These are phyloP conservation scores for Drosophila prolongata DNA, from an alignment of 2,888 invertebrate species.

Conservation along the genomic window DNA sequence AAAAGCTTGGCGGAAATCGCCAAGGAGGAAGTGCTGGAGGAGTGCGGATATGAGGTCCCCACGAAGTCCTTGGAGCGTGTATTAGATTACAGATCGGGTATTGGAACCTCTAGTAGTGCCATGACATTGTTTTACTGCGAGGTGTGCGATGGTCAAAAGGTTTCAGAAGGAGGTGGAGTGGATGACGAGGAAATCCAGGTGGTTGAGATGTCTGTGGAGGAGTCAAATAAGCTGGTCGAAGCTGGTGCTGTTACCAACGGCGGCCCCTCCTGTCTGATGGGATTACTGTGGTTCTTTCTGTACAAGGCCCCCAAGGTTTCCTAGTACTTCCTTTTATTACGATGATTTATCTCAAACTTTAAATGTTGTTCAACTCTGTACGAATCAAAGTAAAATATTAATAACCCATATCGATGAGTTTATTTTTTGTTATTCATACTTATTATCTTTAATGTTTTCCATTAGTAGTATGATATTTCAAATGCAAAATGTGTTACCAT, in stretches of 20 bases:
- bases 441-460: no score
- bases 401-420: no score
- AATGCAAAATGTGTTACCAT: conserved; percentile 46
- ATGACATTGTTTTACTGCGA: conserved; percentile 59
- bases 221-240: conserved; percentile 44
- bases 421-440: no score
- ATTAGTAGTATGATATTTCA: background rate
- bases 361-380: no score
- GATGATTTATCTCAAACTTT: no score
- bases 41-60: conserved; percentile 87
- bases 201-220: conserved; percentile 55
- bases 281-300: conserved; percentile 52
- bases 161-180: conserved; percentile 53
- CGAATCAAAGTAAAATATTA: no score
- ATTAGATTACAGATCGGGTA: conserved; percentile 53
- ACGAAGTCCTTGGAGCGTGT: conserved; percentile 35
- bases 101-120: conserved; percentile 48
- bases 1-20: conserved; percentile 91
- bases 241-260: conserved; percentile 39
- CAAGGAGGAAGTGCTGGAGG: conserved; percentile 93
- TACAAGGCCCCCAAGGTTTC: conserved; percentile 25
- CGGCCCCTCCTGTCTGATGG: conserved; percentile 37
- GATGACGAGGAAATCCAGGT: conserved; percentile 52
- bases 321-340: background rate
- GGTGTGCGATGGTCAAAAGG: conserved; percentile 55